Base-by-base conservation (phyloP, 2,113 vertebrate species). In the Platichthys flesus region DNA sequence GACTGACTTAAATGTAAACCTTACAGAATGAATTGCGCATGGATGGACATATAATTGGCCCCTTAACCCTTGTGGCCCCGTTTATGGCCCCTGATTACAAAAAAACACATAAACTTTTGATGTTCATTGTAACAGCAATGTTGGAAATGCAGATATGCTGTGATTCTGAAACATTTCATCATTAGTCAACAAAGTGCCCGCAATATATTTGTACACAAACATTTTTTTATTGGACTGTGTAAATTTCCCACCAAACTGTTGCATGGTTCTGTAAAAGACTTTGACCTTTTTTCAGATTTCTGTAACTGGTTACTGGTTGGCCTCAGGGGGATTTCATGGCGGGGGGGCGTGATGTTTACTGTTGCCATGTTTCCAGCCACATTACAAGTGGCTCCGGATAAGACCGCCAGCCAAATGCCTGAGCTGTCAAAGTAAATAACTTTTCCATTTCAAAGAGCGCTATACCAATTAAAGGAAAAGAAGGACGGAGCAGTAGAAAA, bases 381-480 rank as follows among this genome's bases (percentile, higher is more conserved):
- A 78, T 83, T 86, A 79, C 86, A 84, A 87, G 79, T 78, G 76
- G 86, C 83, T 89, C 83, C 76, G 77, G 88, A 88, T 86, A 81
- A 80, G 79, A 82, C 78, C 70, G 56, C 75, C 65, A 73, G 76
- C 86, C 84, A 89, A 92, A 90, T 78, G 86, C 83, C 79, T 81
- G 21, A 76, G 80, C 84, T 89, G 88, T 89, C 90, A 89, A 79
- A 88, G 87, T 87, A 89, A 89, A 92, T 89, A 86, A 85, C 84
- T 82, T 90, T 90, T 90, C 88, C 81, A 88, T 92, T 90, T 92
- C 88, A 88, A 92, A 90, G 88, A 83, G 83, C 84, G 70, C 77
- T 69, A 74, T 88, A 86, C 83, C 78, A 88, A 90, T 90, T 88
- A 86, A 83, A 79, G 71, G 37, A 83, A 51, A 18, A 78, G 78